These are phyloP conservation scores for Caerostris darwini DNA, from an alignment of 1,140 invertebrate species.

Conservation along the genomic window DNA sequence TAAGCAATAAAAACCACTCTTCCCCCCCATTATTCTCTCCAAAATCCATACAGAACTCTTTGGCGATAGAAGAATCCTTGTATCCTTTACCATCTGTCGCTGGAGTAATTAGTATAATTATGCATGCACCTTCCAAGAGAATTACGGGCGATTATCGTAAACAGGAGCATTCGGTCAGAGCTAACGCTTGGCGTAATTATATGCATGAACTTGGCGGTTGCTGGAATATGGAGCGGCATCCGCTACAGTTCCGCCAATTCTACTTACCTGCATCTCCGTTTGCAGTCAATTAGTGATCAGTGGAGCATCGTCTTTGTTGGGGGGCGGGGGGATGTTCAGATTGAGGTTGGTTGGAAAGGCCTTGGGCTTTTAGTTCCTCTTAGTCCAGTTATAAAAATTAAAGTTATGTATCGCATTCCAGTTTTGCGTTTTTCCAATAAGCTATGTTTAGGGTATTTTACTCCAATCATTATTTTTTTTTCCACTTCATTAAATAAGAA, in stretches of 20 bases:
- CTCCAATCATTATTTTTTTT: too few species aligned
- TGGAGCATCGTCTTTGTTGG: not conserved
- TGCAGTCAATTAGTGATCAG: conserved; percentile 23
- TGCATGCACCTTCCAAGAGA: not conserved
- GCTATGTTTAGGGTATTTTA: too few species aligned
- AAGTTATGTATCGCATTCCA: too few species aligned
- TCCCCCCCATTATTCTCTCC: too few species aligned
- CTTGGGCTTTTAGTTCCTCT: not conserved
- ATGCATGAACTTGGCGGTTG: conserved; percentile 16
- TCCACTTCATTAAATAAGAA: too few species aligned
- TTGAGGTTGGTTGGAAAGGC: not conserved
- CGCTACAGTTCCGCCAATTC: conserved; percentile 26
- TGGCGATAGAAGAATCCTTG: not conserved
- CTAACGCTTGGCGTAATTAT: not conserved
- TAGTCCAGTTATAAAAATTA: too few species aligned
- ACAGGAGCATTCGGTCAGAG: conserved; percentile 29
- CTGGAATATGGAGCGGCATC: conserved; percentile 5
- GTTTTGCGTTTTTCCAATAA: too few species aligned
- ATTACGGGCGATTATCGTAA: conserved; percentile 36
- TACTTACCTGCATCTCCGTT: not conserved
- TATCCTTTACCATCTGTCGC: not conserved
- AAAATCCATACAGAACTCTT: too few species aligned
- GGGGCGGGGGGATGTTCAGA: not conserved
- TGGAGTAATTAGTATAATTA: not conserved
- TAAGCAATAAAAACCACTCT: too few species aligned